phyloP scores from a whole-genome alignment of 2,888 invertebrate species.

The Aproaerema taeniolella region DNA sequence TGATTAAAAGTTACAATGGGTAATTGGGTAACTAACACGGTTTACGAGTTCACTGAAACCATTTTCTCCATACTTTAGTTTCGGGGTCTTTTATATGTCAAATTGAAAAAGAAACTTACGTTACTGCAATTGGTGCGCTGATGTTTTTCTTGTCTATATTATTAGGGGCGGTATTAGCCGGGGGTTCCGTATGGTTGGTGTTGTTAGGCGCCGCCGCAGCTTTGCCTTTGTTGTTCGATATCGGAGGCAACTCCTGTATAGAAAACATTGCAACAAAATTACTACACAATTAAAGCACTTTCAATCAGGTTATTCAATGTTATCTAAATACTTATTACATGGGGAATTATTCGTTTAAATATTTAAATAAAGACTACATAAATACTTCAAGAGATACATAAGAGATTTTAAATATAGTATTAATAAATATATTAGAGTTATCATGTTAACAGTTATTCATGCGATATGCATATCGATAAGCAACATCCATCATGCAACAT shows the following conservation, averaged over 20 bases:
- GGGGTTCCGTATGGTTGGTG: conserved; percentile 26
- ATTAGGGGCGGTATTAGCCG: conserved; percentile 44
- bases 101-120: conserved; percentile 63
- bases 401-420: conserved; percentile 2
- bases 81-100: too few relatives aligned
- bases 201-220: conserved; percentile 36
- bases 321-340: too few relatives aligned
- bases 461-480: conserved; percentile 63
- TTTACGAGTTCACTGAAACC: too few relatives aligned
- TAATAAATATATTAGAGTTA: conserved; percentile 8
- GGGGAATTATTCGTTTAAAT: too few relatives aligned
- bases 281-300: neutral
- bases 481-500: conserved; percentile 72
- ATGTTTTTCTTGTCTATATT: conserved; percentile 70
- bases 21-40: too few relatives aligned
- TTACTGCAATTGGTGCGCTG: conserved; percentile 71
- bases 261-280: conserved; percentile 9
- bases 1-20: too few relatives aligned
- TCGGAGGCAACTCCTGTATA: conserved; percentile 68
- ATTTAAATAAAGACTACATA: too few relatives aligned
- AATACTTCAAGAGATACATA: too few relatives aligned
- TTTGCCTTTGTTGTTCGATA: conserved; percentile 53
- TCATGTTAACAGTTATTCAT: conserved; percentile 34
- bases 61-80: too few relatives aligned
- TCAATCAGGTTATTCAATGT: conserved; percentile 6